Conservation (phyloP, 2,888 invertebrate genomes). For the Hipparchia semele region DNA sequence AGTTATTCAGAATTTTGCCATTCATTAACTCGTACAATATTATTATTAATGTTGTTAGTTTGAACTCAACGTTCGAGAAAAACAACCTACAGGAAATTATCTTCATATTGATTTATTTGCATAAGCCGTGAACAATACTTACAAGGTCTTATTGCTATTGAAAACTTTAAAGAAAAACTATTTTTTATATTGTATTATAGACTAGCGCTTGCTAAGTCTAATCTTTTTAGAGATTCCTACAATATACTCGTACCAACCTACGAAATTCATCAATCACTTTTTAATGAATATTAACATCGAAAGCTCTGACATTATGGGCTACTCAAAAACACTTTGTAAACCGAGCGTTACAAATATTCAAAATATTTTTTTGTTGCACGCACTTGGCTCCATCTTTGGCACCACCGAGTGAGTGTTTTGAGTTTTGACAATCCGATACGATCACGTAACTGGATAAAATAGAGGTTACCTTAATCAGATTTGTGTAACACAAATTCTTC, state of each 20-base stretch:
- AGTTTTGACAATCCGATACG: neutral
- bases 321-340: conserved; percentile 16
- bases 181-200: too few relatives aligned
- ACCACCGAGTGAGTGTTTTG: neutral
- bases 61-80: neutral
- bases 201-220: neutral
- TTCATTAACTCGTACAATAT: neutral
- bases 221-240: too few relatives aligned
- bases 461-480: neutral
- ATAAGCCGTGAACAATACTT: too few relatives aligned
- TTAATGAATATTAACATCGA: neutral
- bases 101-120: neutral
- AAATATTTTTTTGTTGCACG: conserved; percentile 14
- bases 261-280: neutral
- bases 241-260: neutral
- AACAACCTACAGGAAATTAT: neutral
- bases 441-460: neutral
- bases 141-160: too few relatives aligned
- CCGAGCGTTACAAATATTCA: conserved; percentile 13
- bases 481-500: too few relatives aligned
- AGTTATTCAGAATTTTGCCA: neutral
- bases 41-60: neutral
- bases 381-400: conserved; percentile 1
- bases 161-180: too few relatives aligned
- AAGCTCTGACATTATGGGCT: conserved; percentile 7